Evolutionary conservation across 1,140 invertebrate genomes (phyloP).

Genomic region (Latrodectus geometricus): DNA sequence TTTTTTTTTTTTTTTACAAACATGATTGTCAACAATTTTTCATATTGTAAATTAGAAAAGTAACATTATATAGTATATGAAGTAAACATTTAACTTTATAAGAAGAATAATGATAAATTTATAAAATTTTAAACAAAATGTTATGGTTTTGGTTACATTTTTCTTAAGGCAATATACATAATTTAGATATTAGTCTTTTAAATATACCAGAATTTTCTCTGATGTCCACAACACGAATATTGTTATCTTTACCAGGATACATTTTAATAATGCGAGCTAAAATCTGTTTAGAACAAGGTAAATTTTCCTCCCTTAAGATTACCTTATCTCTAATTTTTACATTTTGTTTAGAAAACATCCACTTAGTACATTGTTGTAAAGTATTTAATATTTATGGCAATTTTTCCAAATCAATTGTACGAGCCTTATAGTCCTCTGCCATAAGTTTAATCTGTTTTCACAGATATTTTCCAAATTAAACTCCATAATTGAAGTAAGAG

Average conservation of each 20-base stretch:
- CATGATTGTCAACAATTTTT: no score
- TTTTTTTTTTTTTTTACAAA: no score
- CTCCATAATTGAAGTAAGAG: neutral
- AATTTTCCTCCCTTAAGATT: neutral
- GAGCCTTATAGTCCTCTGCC: neutral
- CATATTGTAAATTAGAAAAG: no score
- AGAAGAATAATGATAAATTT: no score
- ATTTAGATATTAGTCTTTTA: neutral
- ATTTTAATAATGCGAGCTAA: neutral
- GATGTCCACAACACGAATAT: neutral
- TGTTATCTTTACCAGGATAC: neutral
- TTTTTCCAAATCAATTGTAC: no score
- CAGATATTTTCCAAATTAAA: neutral
- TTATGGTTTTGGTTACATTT: no score
- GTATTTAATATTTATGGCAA: no score
- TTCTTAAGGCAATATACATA: neutral
- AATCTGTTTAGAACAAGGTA: neutral
- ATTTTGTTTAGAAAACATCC: neutral
- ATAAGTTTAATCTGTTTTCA: neutral
- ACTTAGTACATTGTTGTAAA: neutral
- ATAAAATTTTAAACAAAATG: no score
- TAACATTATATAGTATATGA: no score
- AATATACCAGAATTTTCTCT: neutral
- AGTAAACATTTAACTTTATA: no score
- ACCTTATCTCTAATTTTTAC: neutral